Base-by-base conservation (phyloP, 2,113 vertebrate genomes). In the zebrafish (Danio rerio) region DNA sequence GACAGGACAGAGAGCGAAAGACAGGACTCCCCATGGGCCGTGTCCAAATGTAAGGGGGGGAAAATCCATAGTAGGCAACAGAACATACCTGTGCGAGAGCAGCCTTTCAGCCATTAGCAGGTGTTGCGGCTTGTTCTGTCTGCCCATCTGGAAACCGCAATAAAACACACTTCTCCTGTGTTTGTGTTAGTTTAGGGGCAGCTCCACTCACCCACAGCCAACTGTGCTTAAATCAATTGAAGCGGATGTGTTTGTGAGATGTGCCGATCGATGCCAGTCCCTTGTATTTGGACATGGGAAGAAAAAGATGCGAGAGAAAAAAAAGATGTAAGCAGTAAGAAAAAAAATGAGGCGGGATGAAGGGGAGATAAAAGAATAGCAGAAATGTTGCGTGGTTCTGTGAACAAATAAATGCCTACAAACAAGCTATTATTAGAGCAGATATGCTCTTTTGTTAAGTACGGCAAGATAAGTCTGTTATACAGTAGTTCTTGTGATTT, bases 91-190 rank as follows among this genome's bases (percentile, higher is more conserved):
- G 72, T 74, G 76, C 20, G 59, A 69, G 72, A 79, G 68, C 52
- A 73, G 74, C 61, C 50, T 31, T 59, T 21, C n/a, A 69, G 73
- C 68, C 50, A 78, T 85, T 85, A 82, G 80, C 66, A 59, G 76
- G 21, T 76, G 65, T 59, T 63, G 31, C 1, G 5, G 11, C 47
- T 18, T 63, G 58, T 42, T 74, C 50, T 9, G 47, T 69, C 69
- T 45, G 61, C 16, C 66, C 31, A 15, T 56, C 18, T 81, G 11
- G 69, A 66, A 81, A 72, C n/a, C 61, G 20, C 45, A 40, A 58
- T 42, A 77, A 47, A 78, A 81, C 49, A 70, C 61, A 76, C 58
- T 55, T 69, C 5, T n/a, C 59, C 58, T 70, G 49, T 47, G 53
- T 68, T 68, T 81, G 58, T 13, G 52, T 77, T 84, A 11, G 10